Evolutionary conservation across 2,888 invertebrate species (phyloP).

Genomic region (Drosophila vallismaia): DNA sequence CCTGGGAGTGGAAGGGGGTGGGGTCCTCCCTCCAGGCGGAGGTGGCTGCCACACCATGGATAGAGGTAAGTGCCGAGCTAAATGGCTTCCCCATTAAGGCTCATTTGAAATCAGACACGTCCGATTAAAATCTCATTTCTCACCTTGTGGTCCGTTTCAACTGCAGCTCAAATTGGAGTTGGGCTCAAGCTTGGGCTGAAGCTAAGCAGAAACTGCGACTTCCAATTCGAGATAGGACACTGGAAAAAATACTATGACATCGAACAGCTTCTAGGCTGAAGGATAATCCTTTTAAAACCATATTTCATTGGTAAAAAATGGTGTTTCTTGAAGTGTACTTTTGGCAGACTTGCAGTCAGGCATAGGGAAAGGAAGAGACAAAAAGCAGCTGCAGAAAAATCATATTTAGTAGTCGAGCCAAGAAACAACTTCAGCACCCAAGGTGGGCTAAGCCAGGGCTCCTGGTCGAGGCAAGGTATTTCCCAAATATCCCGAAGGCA

Average conservation of each 20-base stretch:
- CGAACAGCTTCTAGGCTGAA: no score
- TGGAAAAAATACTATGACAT: constrained; percentile 1
- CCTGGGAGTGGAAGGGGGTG: not conserved
- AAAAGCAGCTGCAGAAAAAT: constrained; percentile 72
- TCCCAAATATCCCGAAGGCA: constrained; percentile 43
- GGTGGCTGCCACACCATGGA: constrained; percentile 37
- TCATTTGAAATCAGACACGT: constrained; percentile 84
- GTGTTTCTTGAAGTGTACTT: constrained; percentile 3
- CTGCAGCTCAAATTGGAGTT: constrained; percentile 70
- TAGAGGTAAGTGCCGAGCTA: constrained; percentile 71
- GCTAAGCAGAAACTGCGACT: constrained; percentile 18
- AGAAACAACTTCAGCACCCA: constrained; percentile 39
- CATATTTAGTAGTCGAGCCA: constrained; percentile 60
- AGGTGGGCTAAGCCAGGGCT: constrained; percentile 37
- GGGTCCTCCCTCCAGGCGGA: constrained; percentile 43
- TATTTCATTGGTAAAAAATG: not conserved
- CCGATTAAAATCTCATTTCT: constrained; percentile 85
- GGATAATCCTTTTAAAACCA: no score
- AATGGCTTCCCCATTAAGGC: constrained; percentile 84
- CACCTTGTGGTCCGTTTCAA: constrained; percentile 79
- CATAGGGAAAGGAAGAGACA: constrained; percentile 45
- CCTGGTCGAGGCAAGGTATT: constrained; percentile 38
- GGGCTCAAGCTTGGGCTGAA: constrained; percentile 21
- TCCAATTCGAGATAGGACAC: constrained; percentile 27
- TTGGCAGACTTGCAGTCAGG: constrained; percentile 19